Base-by-base conservation (phyloP, 30 jellyfish, hydroid and myxozoan species). In the Mastigias papua region DNA sequence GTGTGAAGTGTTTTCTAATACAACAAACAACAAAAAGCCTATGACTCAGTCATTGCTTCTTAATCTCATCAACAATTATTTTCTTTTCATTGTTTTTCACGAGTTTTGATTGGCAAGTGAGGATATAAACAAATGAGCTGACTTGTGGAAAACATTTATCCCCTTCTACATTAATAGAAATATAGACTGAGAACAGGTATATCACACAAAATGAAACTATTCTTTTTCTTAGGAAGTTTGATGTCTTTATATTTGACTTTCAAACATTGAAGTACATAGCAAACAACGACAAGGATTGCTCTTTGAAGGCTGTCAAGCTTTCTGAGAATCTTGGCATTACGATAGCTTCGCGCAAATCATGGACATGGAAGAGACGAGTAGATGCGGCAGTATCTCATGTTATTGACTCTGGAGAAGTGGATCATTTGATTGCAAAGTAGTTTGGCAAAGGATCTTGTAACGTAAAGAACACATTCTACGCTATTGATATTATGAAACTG, bases 361-460 rank as follows among this genome's bases (percentile, higher is more conserved):
- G 81, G 81, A 26, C 61, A 34, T 69, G 81, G 81, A 69, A 34
- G 50, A 69, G 65, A 69, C 25, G 81, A 34, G 42, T 69, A 31
- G 30, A 69, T 49, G 42, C 81, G 11, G 81, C 81, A 26, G 62
- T 69, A n/a, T 26, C 58, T 10, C 61, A 69, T 31, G 30, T 69
- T 23, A 34, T 69, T 37, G 54, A 31, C 4, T 9, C 61, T 34
- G 81, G 81, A 69, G 62, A 69, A 16, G 81, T 25, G 34, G 65
- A 69, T 60, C 62, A 69, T 34, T 13, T 69, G 27, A 31, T 11
- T 15, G 17, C 58, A 3, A 69, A 31, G 7, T 69, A 60, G 81
- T 34, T 69, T 31, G 54, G 81, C 34, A 21, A 64, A 64, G 17
- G 5, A 25, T 34, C 33, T 2, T 64, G 76, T 8, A 64, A 64